These are phyloP conservation scores for Phyllotis vaccarum DNA, from an alignment of 2,797 vertebrate genomes.

Conservation along the genomic window DNA sequence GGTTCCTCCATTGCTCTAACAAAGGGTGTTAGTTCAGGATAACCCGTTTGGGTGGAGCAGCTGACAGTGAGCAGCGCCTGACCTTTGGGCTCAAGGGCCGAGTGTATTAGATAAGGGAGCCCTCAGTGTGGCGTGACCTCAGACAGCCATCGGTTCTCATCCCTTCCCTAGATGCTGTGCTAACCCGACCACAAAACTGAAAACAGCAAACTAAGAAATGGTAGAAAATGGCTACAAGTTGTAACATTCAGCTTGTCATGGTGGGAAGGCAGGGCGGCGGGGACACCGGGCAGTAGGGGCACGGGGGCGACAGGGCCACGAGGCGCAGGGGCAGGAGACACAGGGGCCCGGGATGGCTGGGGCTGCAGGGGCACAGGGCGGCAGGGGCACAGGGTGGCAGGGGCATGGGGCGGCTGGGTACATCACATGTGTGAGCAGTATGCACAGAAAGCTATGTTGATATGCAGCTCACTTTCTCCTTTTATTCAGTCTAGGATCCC, in stretches of 20 bases:
- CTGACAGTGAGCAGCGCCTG: background rate
- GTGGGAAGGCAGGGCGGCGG: fast-evolving
- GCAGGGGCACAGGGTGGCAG: too few species aligned
- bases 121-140: too few species aligned
- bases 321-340: too few species aligned
- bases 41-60: background rate
- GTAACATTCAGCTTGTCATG: background rate
- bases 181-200: background rate
- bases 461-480: background rate
- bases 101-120: background rate
- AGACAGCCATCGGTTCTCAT: too few species aligned
- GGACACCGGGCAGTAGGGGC: too few species aligned
- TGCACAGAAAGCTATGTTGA: background rate
- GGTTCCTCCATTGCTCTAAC: fast-evolving
- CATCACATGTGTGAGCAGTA: too few species aligned
- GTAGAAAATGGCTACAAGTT: background rate
- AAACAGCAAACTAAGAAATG: background rate
- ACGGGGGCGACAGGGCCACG: too few species aligned
- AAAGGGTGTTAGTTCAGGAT: background rate
- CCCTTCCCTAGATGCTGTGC: background rate
- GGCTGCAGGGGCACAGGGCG: too few species aligned
- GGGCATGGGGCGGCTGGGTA: too few species aligned
- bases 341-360: too few species aligned
- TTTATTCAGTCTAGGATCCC: background rate
- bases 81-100: background rate